phyloP scores from a whole-genome alignment of 1,140 invertebrate species.

The Araneus ventricosus region DNA sequence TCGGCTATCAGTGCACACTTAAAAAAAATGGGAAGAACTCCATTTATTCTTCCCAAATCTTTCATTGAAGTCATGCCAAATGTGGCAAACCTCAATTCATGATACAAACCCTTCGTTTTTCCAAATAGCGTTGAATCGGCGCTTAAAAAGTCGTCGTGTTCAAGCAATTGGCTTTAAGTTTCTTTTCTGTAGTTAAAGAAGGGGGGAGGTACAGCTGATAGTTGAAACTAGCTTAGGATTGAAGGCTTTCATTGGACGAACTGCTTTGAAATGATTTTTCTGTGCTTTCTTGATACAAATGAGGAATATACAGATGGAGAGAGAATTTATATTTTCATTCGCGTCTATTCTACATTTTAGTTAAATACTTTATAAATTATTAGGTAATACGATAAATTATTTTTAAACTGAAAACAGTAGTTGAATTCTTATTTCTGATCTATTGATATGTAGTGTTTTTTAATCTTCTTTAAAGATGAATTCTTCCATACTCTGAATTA shows the following conservation, averaged over 20 bases:
- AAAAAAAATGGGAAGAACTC: too few species aligned
- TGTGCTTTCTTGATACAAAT: too few species aligned
- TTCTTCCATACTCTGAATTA: too few species aligned
- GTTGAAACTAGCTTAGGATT: background rate
- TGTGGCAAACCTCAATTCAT: background rate
- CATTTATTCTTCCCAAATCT: background rate
- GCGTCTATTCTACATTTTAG: too few species aligned
- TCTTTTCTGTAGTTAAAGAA: background rate
- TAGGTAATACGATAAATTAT: too few species aligned
- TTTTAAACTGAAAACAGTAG: too few species aligned
- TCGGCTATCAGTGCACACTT: too few species aligned
- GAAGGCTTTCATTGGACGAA: background rate
- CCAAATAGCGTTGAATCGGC: conserved; percentile 43
- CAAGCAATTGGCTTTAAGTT: conserved; percentile 8
- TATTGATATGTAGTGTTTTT: too few species aligned
- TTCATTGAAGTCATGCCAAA: background rate
- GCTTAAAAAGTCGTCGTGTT: background rate
- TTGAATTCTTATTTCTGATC: too few species aligned
- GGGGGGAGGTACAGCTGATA: background rate
- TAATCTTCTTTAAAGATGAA: too few species aligned
- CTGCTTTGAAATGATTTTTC: too few species aligned
- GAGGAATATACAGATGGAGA: background rate
- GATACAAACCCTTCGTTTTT: background rate
- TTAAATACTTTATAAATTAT: too few species aligned
- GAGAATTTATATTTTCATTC: background rate